Percentiles rank a stretch among this genome's conserved stretches.
Conservation (phyloP, 2,888 invertebrate genomes). For the Coenonympha arcania region DNA sequence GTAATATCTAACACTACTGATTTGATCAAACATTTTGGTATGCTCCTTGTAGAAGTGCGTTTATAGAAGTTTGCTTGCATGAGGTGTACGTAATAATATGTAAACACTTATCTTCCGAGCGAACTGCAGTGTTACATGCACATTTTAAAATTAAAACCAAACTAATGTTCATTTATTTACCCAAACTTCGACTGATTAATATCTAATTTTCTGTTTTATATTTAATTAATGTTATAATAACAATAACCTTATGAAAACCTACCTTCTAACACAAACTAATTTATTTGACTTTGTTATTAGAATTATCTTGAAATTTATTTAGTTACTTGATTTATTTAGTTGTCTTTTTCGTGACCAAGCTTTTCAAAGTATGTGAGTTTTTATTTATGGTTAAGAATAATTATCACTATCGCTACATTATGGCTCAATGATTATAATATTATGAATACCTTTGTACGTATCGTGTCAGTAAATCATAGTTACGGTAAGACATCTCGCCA, state of each 20-base stretch:
- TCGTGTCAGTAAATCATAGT: constrained; percentile 45
- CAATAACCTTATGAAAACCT: constrained; percentile 3
- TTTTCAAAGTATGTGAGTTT: constrained; percentile 5
- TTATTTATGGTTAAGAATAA: constrained; percentile 23
- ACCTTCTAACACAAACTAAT: constrained; percentile 7
- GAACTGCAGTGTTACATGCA: constrained; percentile 23
- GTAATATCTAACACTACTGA: constrained; percentile 57
- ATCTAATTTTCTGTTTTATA: constrained; percentile 17
- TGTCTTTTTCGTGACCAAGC: no score
- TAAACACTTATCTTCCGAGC: no score
- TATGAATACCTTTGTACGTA: constrained; percentile 30
- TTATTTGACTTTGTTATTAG: constrained; percentile 4
- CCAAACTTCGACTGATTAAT: constrained; percentile 27
- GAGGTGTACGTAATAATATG: constrained; percentile 24
- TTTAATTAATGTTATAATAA: no score
- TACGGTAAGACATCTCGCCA: constrained; percentile 53
- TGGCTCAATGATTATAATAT: constrained; percentile 50
- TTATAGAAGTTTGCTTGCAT: constrained; percentile 43
- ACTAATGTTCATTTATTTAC: constrained; percentile 25
- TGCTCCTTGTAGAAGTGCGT: constrained; percentile 57
- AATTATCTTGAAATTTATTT: no score
- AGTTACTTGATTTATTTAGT: no score
- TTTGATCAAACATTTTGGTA: constrained; percentile 43
- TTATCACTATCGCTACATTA: constrained; percentile 38
- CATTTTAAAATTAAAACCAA: constrained; percentile 16